Conservation (phyloP, 1,140 invertebrate genomes). For the Tribolium castaneum region DNA sequence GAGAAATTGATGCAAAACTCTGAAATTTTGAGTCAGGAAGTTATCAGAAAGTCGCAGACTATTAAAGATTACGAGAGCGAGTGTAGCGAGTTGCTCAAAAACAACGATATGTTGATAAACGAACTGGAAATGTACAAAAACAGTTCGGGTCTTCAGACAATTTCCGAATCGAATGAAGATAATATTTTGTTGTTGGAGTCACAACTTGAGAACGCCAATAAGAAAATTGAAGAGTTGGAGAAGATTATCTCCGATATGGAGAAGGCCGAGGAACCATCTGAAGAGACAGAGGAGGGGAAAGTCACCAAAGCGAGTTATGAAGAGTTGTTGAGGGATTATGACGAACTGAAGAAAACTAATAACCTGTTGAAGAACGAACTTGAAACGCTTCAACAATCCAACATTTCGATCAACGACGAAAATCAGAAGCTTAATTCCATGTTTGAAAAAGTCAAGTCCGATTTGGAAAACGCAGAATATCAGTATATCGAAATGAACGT, state of each 20-base stretch:
- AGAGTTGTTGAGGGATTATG: conserved; percentile 47
- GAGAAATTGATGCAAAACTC: conserved; percentile 59
- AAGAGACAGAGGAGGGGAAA: conserved; percentile 36
- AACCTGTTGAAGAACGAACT: conserved; percentile 63
- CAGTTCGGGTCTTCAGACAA: conserved; percentile 72
- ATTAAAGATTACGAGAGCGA: conserved; percentile 70
- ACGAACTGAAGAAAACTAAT: conserved; percentile 64
- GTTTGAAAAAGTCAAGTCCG: conserved; percentile 64
- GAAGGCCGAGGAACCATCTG: not conserved
- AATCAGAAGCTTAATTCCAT: conserved; percentile 56
- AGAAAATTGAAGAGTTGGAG: conserved; percentile 59
- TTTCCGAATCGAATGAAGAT: conserved; percentile 75
- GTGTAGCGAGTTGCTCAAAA: conserved; percentile 73
- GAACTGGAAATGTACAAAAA: conserved; percentile 72
- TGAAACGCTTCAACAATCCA: conserved; percentile 60
- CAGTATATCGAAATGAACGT: conserved; percentile 61
- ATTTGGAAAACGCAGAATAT: conserved; percentile 65
- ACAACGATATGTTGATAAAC: conserved; percentile 73
- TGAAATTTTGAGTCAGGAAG: conserved; percentile 58
- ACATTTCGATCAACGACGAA: conserved; percentile 55
- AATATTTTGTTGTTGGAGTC: conserved; percentile 70
- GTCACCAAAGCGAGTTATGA: conserved; percentile 46
- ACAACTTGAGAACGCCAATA: conserved; percentile 66
- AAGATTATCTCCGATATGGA: conserved; percentile 49
- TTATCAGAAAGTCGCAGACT: conserved; percentile 55